A percentile compares a stretch with the other conserved stretches of the same genome.
Conservation (phyloP, 2,113 vertebrate genomes). For the Symphodus melops region DNA sequence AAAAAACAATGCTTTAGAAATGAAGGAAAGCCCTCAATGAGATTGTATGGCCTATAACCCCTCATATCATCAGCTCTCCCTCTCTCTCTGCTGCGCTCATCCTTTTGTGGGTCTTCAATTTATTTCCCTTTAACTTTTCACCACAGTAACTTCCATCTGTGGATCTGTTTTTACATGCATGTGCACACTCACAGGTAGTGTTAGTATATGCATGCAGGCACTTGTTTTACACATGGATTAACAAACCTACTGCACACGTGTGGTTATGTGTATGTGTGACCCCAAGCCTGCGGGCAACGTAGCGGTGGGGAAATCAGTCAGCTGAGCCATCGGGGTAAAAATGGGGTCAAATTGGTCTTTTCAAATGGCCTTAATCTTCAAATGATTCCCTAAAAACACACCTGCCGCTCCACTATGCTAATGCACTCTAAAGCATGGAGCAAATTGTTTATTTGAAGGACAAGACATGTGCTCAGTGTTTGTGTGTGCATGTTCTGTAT, state of each 20-base stretch:
- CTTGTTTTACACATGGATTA: conserved; percentile 41
- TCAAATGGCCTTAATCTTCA: conserved; percentile 78
- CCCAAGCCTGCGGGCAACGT: conserved; percentile 50
- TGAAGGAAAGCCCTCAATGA: neutral
- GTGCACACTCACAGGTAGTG: conserved; percentile 6
- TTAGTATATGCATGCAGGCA: conserved; percentile 13
- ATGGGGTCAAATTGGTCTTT: conserved; percentile 83
- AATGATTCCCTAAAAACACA: conserved; percentile 71
- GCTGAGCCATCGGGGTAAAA: conserved; percentile 71
- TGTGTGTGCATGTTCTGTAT: conserved; percentile 8
- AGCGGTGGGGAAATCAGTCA: conserved; percentile 70
- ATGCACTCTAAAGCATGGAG: conserved; percentile 58
- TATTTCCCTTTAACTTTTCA: conserved; percentile 1
- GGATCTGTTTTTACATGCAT: conserved; percentile 17
- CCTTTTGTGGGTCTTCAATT: neutral
- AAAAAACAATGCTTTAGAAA: neutral
- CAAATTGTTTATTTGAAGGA: conserved; percentile 72
- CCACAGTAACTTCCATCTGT: conserved; percentile 1
- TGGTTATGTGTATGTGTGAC: conserved; percentile 30
- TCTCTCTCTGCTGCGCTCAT: conserved; percentile 4
- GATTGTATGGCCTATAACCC: conserved; percentile 3
- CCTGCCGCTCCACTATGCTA: conserved; percentile 43
- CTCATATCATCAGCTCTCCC: conserved; percentile 6
- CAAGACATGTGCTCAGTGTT: conserved; percentile 46
- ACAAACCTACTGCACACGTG: conserved; percentile 24